Base-by-base conservation (phyloP, 2,797 vertebrate species). In the Tauraco hartlaubi region DNA sequence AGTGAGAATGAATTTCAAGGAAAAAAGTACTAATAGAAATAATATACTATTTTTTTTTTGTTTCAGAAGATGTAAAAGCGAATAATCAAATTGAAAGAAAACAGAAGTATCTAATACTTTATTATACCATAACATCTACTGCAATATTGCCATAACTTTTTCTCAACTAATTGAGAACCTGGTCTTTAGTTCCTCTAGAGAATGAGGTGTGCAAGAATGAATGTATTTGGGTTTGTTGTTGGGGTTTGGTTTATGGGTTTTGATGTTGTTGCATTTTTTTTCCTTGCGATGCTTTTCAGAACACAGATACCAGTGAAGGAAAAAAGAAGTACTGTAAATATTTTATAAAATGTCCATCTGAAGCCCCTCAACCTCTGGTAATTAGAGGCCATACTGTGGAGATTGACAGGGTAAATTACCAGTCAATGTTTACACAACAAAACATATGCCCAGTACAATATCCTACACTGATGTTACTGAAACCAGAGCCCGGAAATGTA, bases 361-460 rank as follows among this genome's bases (percentile, higher is more conserved):
- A 97, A 97, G 97, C 97, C 95, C 76, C 97, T 97, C 96, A 95
- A 78, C 58, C 77, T 96, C 94, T 96, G 91, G 95, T 95, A 95
- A 97, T 98, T 97, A 97, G 98, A 98, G 97, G 97, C 97, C 97
- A 96, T 95, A 97, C 95, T 62, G 86, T 97, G 97, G 97, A 97
- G 95, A 98, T 88, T 97, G 97, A 98, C 97, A 97, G 92, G 88
- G 95, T 97, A 98, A 99, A 99, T 98, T 98, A 98, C 97, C 96
- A 97, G 97, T 98, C 95, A 96, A 96, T 98, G 98, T 99, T 99
- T 99, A 98, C 98, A 98, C 98, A 98, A 98, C 98, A 98, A 98
- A 98, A 98, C 90, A 76, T 98, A 98, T 99, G 98, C 98, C 98
- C 97, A 89, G 97, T 98, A 98, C 98, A 98, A 99, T 99, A 98